Evolutionary conservation across 2,888 invertebrate genomes (phyloP).

Genomic region (Torymus tubicola): DNA sequence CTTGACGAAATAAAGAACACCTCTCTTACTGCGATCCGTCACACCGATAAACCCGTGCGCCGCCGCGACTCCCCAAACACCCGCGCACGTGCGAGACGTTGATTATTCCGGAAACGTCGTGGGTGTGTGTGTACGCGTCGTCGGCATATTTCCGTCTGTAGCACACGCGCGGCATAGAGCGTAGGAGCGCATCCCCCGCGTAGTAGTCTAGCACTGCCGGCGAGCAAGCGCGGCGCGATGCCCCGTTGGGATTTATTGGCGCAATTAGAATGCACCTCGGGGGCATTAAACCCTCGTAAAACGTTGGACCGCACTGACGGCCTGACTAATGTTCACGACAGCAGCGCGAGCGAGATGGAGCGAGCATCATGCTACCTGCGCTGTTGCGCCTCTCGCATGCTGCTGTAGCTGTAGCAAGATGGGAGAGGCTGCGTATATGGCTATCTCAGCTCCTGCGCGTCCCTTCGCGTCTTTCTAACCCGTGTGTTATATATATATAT

Average conservation of each 20-base stretch:
- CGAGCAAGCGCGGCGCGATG: constrained; percentile 55
- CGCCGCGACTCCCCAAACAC: too few species aligned
- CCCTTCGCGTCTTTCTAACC: too few species aligned
- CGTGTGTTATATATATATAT: too few species aligned
- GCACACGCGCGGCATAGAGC: background rate
- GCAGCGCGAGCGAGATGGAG: constrained; percentile 7
- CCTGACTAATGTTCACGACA: constrained; percentile 70
- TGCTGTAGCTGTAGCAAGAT: too few species aligned
- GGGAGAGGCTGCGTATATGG: too few species aligned
- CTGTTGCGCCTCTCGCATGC: too few species aligned
- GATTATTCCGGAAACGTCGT: constrained; percentile 54
- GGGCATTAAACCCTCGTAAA: constrained; percentile 75
- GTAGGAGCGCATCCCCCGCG: constrained; percentile 9
- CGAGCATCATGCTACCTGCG: background rate
- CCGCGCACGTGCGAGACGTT: constrained; percentile 1
- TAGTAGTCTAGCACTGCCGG: constrained; percentile 14
- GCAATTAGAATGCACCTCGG: constrained; percentile 75
- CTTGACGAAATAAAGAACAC: too few species aligned
- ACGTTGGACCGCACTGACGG: constrained; percentile 72
- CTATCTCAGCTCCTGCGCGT: too few species aligned
- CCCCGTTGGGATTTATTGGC: constrained; percentile 73
- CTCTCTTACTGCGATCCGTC: too few species aligned
- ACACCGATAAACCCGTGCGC: too few species aligned
- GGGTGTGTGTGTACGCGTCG: constrained; percentile 26
- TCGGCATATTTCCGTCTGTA: constrained; percentile 42